Evolutionary conservation across 2,888 invertebrate species (phyloP).

Genomic region (Blomia tropicalis): DNA sequence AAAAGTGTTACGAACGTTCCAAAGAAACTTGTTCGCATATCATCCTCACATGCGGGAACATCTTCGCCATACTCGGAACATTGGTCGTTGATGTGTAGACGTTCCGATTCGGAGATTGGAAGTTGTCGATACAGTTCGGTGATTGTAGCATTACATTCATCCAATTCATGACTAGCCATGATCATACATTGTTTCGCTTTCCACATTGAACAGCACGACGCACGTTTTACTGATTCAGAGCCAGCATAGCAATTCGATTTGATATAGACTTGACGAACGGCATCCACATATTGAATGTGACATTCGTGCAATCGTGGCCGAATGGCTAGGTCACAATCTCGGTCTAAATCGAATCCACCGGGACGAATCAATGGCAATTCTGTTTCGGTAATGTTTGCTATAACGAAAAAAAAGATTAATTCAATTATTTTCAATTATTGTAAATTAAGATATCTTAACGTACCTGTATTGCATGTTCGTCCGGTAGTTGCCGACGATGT

Average conservation of each 20-base stretch:
- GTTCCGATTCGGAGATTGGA: background rate
- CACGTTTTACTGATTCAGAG: background rate
- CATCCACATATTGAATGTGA: background rate
- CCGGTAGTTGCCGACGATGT: no score
- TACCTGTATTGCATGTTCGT: no score
- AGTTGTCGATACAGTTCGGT: background rate
- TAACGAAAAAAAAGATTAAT: no score
- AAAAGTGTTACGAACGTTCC: background rate
- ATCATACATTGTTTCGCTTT: slow-evolving; percentile 1
- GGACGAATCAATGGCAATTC: background rate
- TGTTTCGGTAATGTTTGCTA: background rate
- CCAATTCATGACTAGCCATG: background rate
- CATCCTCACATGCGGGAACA: background rate
- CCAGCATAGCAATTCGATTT: background rate
- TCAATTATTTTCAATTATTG: no score
- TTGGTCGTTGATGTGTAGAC: background rate
- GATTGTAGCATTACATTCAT: background rate
- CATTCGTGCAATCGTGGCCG: background rate
- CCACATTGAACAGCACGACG: background rate
- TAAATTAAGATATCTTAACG: no score
- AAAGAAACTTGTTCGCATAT: background rate
- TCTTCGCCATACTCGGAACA: slow-evolving; percentile 6
- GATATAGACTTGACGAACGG: background rate
- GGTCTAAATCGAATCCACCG: background rate
- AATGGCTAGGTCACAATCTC: slow-evolving; percentile 1